Percentiles rank a stretch among this genome's conserved stretches.
Evolutionary conservation across 2,888 invertebrate species (phyloP).

Genomic region (Teinopalpus imperialis): DNA sequence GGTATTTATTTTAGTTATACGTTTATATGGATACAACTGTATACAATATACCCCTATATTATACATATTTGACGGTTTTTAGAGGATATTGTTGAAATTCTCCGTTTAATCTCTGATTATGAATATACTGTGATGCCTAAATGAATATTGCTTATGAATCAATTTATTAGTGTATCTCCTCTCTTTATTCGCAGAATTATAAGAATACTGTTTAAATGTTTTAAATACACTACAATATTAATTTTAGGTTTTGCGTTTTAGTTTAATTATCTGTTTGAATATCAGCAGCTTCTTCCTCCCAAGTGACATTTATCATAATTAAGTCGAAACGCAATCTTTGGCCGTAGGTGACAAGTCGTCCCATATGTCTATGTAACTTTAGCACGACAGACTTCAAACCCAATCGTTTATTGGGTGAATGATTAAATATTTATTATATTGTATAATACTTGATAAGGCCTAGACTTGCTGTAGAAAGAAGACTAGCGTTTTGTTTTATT

Average conservation of each 20-base stretch:
- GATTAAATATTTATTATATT: neutral
- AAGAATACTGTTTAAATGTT: constrained; percentile 16
- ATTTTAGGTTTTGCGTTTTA: constrained; percentile 61
- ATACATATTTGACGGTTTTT: constrained; percentile 41
- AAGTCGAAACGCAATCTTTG: constrained; percentile 29
- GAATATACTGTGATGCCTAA: constrained; percentile 40
- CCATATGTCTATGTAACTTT: too few species aligned
- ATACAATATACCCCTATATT: constrained; percentile 59
- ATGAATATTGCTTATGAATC: constrained; percentile 45
- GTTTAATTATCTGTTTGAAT: constrained; percentile 64
- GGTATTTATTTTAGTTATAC: constrained; percentile 81
- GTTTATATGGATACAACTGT: constrained; percentile 77
- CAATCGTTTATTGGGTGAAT: neutral
- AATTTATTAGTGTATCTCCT: constrained; percentile 14
- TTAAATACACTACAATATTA: constrained; percentile 29
- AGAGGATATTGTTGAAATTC: constrained; percentile 35
- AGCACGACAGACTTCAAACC: too few species aligned
- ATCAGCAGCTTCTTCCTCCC: constrained; percentile 63
- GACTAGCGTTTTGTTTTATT: constrained; percentile 54
- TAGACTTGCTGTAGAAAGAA: constrained; percentile 26
- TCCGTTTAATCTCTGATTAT: constrained; percentile 33
- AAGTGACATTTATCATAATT: constrained; percentile 39
- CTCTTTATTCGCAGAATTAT: constrained; percentile 8
- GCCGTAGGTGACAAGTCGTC: constrained; percentile 24
- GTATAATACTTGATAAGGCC: constrained; percentile 4